Conservation (phyloP, 1,140 invertebrate species). For the Batillaria attramentaria region DNA sequence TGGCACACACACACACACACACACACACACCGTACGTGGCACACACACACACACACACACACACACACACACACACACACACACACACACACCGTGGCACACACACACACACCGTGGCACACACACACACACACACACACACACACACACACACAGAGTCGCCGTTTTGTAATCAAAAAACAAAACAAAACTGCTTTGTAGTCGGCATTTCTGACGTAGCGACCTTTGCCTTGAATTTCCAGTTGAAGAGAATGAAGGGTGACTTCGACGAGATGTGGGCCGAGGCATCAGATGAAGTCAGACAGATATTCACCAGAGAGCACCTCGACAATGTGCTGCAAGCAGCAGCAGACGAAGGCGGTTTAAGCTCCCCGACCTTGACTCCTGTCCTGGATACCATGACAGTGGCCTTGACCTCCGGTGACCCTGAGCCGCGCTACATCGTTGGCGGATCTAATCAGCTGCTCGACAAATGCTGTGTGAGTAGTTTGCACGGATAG, state of each 20-base stretch:
- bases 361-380: conserved; percentile 40
- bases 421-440: conserved; percentile 49
- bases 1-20: too few relatives aligned
- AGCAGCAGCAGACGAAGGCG: conserved; percentile 27
- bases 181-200: background rate
- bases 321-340: conserved; percentile 29
- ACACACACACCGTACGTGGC: too few relatives aligned
- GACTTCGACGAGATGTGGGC: conserved; percentile 49
- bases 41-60: too few relatives aligned
- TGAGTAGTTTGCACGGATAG: conserved; percentile 42
- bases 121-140: background rate
- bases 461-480: conserved; percentile 50
- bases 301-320: conserved; percentile 28
- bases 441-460: conserved; percentile 50
- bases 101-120: too few relatives aligned
- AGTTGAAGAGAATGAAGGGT: conserved; percentile 41
- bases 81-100: too few relatives aligned
- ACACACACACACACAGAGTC: background rate
- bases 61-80: background rate
- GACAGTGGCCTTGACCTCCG: conserved; percentile 51
- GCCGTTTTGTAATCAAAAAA: background rate
- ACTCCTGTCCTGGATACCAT: conserved; percentile 54
- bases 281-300: conserved; percentile 45
- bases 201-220: background rate
- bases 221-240: background rate